These are phyloP conservation scores for Argyresthia albistria DNA, from an alignment of 2,888 invertebrate genomes.

Conservation along the genomic window DNA sequence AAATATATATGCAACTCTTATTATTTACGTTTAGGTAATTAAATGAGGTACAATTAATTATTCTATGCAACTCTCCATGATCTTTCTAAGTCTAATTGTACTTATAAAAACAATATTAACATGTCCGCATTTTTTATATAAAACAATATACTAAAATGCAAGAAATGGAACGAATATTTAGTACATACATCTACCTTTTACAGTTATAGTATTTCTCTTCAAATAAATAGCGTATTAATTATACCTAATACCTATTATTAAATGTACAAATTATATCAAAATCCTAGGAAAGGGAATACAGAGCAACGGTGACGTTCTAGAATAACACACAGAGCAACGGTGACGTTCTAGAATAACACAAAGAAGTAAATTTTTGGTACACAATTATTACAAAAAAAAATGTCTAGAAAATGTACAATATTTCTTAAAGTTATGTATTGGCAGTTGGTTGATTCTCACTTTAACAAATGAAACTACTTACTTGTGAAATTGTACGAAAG, in stretches of 20 bases:
- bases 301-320: neutral
- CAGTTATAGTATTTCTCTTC: conserved; percentile 36
- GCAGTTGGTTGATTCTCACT: neutral
- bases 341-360: neutral
- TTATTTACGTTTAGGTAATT: conserved; percentile 40
- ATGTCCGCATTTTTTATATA: conserved; percentile 45
- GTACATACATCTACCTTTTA: conserved; percentile 19
- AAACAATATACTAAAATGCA: conserved; percentile 68
- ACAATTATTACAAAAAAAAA: neutral
- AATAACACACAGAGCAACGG: neutral
- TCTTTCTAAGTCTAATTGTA: conserved; percentile 25
- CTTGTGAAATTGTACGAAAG: too few species aligned
- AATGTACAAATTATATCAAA: conserved; percentile 45
- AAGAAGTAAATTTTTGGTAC: conserved; percentile 1
- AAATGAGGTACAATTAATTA: conserved; percentile 69
- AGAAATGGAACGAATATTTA: conserved; percentile 58
- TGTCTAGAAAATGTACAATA: neutral
- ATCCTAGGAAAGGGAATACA: conserved; percentile 53
- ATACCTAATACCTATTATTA: neutral
- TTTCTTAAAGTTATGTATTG: neutral
- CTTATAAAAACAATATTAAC: conserved; percentile 49
- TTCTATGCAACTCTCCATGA: conserved; percentile 20
- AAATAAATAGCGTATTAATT: conserved; percentile 34
- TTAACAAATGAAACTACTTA: too few species aligned
- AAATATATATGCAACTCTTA: conserved; percentile 48